phyloP scores from a whole-genome alignment of 2,113 vertebrate genomes.

The Melanocharis versteri region DNA sequence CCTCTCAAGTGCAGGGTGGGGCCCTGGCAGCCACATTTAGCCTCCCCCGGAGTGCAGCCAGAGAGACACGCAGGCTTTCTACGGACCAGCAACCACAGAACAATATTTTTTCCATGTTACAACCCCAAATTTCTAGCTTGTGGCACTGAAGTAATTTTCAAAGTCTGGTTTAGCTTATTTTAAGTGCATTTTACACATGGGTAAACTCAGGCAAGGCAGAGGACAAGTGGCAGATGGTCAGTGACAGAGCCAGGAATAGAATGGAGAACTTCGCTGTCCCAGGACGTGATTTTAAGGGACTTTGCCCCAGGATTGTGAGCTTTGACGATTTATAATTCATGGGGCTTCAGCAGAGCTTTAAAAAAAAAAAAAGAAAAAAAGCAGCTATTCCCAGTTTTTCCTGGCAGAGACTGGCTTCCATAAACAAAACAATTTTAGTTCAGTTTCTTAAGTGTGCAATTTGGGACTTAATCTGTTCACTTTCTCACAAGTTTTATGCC shows the following conservation, averaged over 20 bases:
- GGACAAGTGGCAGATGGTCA: slow-evolving; percentile 52
- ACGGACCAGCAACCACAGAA: not conserved
- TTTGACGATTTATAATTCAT: not conserved
- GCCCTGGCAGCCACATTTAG: slow-evolving; percentile 17
- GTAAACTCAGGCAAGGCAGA: slow-evolving; percentile 9
- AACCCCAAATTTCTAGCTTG: slow-evolving; percentile 25
- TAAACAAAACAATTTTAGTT: not conserved
- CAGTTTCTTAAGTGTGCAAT: not conserved
- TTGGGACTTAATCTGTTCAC: not conserved
- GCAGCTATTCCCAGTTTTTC: not conserved
- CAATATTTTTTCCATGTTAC: not conserved
- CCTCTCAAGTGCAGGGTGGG: slow-evolving; percentile 12
- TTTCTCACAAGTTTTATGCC: not conserved
- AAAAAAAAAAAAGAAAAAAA: not conserved
- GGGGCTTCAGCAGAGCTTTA: not conserved
- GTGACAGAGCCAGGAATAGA: not conserved
- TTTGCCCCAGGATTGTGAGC: not conserved
- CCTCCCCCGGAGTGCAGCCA: not conserved
- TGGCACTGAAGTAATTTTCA: slow-evolving; percentile 11
- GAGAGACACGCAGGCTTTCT: not conserved
- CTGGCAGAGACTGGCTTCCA: not conserved
- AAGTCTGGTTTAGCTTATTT: slow-evolving; percentile 26
- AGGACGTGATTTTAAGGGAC: not conserved
- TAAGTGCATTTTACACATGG: slow-evolving; percentile 2
- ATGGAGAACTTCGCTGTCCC: not conserved